phyloP scores from a whole-genome alignment of 2,113 vertebrate species.

The Paratilapia polleni region DNA sequence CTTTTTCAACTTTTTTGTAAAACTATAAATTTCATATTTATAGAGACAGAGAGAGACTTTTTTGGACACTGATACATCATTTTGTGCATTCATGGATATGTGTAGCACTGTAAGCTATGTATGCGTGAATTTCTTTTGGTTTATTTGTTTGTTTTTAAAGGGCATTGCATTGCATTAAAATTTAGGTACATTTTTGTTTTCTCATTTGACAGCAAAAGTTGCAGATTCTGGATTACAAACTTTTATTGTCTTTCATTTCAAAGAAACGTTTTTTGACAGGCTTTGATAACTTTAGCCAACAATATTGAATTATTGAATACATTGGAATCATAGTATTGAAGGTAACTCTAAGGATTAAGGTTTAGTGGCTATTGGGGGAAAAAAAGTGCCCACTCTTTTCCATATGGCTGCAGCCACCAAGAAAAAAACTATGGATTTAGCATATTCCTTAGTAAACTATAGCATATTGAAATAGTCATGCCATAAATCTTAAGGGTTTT shows the following conservation, averaged over 20 bases:
- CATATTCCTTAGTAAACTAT: not conserved
- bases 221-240: not conserved
- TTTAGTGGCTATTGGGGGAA: not conserved
- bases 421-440: constrained; percentile 40
- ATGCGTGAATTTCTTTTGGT: too few relatives aligned
- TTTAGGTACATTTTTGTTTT: not conserved
- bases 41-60: too few relatives aligned
- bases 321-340: not conserved
- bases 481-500: constrained; percentile 61
- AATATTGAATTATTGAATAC: too few relatives aligned
- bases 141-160: not conserved
- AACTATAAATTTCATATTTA: too few relatives aligned
- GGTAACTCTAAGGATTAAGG: not conserved
- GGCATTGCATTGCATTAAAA: not conserved
- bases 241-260: not conserved
- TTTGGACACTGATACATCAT: too few relatives aligned
- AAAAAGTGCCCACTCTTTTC: not conserved
- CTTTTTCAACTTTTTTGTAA: too few relatives aligned
- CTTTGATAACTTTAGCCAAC: not conserved
- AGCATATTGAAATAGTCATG: constrained; percentile 21
- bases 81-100: too few relatives aligned
- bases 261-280: not conserved
- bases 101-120: not conserved
- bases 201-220: not conserved
- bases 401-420: not conserved